phyloP scores from a whole-genome alignment of 2,797 vertebrate genomes.

The Chaunax sp. region DNA sequence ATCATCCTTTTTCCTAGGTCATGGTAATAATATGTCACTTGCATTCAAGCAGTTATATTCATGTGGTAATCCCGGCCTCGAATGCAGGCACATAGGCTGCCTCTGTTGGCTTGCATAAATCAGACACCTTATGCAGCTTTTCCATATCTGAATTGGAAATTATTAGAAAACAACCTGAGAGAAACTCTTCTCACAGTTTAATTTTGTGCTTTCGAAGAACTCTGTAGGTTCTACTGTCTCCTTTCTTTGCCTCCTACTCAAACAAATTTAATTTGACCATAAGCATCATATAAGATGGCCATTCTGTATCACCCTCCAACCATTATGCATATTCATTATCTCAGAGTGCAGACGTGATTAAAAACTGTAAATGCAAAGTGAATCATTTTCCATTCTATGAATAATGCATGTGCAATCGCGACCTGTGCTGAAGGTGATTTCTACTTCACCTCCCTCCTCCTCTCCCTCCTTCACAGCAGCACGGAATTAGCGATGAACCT shows the following conservation, averaged over 20 bases:
- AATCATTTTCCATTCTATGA: slow-evolving; percentile 81
- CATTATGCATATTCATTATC: slow-evolving; percentile 81
- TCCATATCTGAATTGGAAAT: slow-evolving; percentile 40
- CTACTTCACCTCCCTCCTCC: slow-evolving; percentile 48
- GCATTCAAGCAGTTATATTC: slow-evolving; percentile 41
- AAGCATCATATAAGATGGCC: slow-evolving; percentile 63
- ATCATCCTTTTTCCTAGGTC: slow-evolving; percentile 38
- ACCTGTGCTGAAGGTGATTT: slow-evolving; percentile 82
- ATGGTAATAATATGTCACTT: slow-evolving; percentile 43
- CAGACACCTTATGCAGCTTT: slow-evolving; percentile 39
- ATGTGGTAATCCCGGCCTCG: slow-evolving; percentile 66
- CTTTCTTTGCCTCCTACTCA: slow-evolving; percentile 34
- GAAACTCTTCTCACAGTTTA: slow-evolving; percentile 25
- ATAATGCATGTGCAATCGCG: slow-evolving; percentile 79
- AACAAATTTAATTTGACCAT: slow-evolving; percentile 61
- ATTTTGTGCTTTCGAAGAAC: slow-evolving; percentile 30
- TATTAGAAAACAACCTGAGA: slow-evolving; percentile 23
- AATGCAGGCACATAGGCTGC: slow-evolving; percentile 33
- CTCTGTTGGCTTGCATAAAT: slow-evolving; percentile 45
- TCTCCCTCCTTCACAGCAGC: slow-evolving; percentile 30
- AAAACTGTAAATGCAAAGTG: slow-evolving; percentile 79
- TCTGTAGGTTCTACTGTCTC: neutral
- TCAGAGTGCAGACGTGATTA: slow-evolving; percentile 81
- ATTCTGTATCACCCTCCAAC: slow-evolving; percentile 66
- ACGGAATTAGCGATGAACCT: neutral